These are phyloP conservation scores for Cynoglossus semilaevis DNA, from an alignment of 2,113 vertebrate genomes.

Conservation along the genomic window DNA sequence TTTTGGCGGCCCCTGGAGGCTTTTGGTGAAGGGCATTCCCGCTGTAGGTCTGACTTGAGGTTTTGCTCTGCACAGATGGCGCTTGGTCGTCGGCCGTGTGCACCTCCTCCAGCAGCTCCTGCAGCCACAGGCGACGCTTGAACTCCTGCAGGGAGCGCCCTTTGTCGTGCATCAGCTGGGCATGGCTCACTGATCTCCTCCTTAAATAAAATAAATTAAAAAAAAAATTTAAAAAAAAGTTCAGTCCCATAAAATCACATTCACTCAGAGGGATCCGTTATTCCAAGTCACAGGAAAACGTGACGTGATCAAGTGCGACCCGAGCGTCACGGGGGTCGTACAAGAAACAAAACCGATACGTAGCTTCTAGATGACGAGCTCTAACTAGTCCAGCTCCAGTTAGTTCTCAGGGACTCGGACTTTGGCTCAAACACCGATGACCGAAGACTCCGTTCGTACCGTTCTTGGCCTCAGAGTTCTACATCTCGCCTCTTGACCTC, in stretches of 20 bases:
- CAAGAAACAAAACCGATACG: too few relatives aligned
- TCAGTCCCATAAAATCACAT: not conserved
- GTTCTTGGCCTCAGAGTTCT: too few relatives aligned
- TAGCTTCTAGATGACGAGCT: too few relatives aligned
- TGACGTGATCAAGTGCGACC: too few relatives aligned
- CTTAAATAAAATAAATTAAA: conserved; percentile 62
- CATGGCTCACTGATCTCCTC: conserved; percentile 92
- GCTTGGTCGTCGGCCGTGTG: conserved; percentile 87
- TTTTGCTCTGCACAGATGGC: conserved; percentile 49
- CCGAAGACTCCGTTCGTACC: too few relatives aligned
- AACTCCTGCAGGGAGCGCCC: conserved; percentile 89
- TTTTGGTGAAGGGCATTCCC: conserved; percentile 82
- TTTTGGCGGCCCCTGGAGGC: conserved; percentile 84
- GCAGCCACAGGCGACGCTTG: conserved; percentile 86
- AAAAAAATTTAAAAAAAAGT: too few relatives aligned
- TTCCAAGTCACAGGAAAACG: too few relatives aligned
- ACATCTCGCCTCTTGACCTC: too few relatives aligned
- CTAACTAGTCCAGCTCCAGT: too few relatives aligned
- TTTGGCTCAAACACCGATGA: too few relatives aligned
- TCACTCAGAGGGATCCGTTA: not conserved
- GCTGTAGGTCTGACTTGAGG: conserved; percentile 63
- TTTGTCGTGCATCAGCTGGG: conserved; percentile 95
- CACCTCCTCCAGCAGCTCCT: conserved; percentile 88
- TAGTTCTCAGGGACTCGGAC: too few relatives aligned
- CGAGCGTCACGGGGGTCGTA: too few relatives aligned